Evolutionary conservation across 2,888 invertebrate genomes (phyloP).

Genomic region (Mythimna albipuncta): DNA sequence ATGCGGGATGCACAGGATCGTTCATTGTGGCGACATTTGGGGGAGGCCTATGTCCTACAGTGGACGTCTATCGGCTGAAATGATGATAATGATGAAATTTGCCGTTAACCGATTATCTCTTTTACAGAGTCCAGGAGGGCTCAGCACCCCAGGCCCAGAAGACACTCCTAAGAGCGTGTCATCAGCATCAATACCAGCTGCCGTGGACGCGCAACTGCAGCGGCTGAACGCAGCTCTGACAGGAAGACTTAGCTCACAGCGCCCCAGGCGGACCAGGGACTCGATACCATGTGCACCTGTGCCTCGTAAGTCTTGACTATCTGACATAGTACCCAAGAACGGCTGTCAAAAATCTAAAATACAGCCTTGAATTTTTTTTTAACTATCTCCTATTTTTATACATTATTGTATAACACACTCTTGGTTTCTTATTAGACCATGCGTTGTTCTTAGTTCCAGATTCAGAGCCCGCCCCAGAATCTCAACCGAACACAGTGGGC

Average conservation of each 20-base stretch:
- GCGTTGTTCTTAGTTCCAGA: conserved; percentile 67
- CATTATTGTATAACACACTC: no score
- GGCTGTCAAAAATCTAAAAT: no score
- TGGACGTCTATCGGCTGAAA: no score
- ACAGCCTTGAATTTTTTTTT: no score
- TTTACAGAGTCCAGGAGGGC: conserved; percentile 65
- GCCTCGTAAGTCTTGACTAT: conserved; percentile 62
- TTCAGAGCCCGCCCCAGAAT: conserved; percentile 80
- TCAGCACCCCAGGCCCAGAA: conserved; percentile 33
- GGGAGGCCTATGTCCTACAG: no score
- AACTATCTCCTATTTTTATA: no score
- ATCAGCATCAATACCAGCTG: conserved; percentile 68
- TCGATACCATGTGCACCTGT: conserved; percentile 65
- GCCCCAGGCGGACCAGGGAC: conserved; percentile 74
- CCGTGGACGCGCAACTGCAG: conserved; percentile 86
- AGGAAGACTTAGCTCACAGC: conserved; percentile 77
- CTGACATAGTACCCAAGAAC: no score
- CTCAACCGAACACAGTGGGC: conserved; percentile 93
- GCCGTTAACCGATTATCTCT: no score
- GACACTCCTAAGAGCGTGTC: conserved; percentile 59
- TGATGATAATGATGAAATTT: no score
- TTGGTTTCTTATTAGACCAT: background rate
- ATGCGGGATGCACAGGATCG: no score
- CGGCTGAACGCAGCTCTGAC: conserved; percentile 87
- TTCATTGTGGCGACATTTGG: no score